phyloP scores from a whole-genome alignment of 2,113 vertebrate species.

The Alouatta palliata region DNA sequence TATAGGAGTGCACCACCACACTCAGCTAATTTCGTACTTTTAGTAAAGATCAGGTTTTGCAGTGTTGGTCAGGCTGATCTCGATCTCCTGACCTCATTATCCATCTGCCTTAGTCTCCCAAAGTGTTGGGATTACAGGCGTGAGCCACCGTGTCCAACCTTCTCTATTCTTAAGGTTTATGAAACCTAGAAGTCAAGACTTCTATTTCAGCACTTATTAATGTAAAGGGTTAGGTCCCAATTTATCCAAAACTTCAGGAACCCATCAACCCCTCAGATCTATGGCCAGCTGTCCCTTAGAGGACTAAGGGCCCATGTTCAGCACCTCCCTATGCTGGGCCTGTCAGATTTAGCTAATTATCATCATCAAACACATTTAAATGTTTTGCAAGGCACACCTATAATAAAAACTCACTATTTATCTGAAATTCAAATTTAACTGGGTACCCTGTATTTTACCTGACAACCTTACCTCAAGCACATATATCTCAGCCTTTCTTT shows the following conservation, averaged over 20 bases:
- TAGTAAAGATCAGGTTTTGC: too few relatives aligned
- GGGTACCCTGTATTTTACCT: not conserved
- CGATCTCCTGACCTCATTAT: too few relatives aligned
- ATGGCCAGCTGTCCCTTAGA: not conserved
- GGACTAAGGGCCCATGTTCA: not conserved
- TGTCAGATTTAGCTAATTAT: not conserved
- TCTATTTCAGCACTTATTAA: not conserved
- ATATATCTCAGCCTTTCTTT: not conserved
- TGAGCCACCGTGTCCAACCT: too few relatives aligned
- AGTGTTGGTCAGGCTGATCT: too few relatives aligned
- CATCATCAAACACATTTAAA: not conserved
- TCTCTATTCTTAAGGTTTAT: not conserved
- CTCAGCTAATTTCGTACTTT: too few relatives aligned
- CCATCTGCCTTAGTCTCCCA: too few relatives aligned
- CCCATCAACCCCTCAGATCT: not conserved
- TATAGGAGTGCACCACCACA: fast-evolving
- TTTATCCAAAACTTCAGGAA: not conserved
- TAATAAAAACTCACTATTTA: not conserved
- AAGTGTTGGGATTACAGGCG: too few relatives aligned
- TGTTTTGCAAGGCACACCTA: not conserved
- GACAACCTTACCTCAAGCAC: not conserved
- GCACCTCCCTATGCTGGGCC: not conserved
- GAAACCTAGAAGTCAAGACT: not conserved
- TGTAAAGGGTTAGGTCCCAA: not conserved
- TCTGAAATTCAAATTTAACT: not conserved